A percentile compares a stretch with the other conserved stretches of the same genome.
Evolutionary conservation across 2,888 invertebrate species (phyloP).

Genomic region (Heliconius sara): DNA sequence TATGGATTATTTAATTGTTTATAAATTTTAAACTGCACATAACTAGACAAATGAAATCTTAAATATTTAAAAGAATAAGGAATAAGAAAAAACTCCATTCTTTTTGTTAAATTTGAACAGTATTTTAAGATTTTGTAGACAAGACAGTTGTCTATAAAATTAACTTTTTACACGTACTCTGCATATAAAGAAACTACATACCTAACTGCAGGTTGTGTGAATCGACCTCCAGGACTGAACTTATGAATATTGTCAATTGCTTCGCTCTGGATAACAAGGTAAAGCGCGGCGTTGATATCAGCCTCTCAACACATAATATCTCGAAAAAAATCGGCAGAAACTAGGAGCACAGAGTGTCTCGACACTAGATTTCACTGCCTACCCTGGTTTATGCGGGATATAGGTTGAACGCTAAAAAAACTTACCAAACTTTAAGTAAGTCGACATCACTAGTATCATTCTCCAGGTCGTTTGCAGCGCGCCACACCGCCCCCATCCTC

Average conservation of each 20-base stretch:
- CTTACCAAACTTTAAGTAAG: slow-evolving; percentile 6
- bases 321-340: no score
- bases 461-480: background rate
- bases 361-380: background rate
- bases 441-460: background rate
- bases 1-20: no score
- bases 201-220: background rate
- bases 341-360: no score
- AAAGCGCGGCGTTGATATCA: background rate
- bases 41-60: no score
- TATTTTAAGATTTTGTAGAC: no score
- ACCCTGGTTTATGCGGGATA: background rate
- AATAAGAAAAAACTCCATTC: background rate
- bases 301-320: background rate
- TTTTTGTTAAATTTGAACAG: no score
- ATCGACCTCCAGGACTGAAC: background rate
- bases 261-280: background rate
- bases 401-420: background rate
- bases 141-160: no score
- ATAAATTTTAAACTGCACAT: no score
- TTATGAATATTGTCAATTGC: background rate
- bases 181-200: no score
- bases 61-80: background rate
- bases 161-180: no score
- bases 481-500: slow-evolving; percentile 15